phyloP scores from a whole-genome alignment of 2,113 vertebrate genomes.

The Buteo buteo region DNA sequence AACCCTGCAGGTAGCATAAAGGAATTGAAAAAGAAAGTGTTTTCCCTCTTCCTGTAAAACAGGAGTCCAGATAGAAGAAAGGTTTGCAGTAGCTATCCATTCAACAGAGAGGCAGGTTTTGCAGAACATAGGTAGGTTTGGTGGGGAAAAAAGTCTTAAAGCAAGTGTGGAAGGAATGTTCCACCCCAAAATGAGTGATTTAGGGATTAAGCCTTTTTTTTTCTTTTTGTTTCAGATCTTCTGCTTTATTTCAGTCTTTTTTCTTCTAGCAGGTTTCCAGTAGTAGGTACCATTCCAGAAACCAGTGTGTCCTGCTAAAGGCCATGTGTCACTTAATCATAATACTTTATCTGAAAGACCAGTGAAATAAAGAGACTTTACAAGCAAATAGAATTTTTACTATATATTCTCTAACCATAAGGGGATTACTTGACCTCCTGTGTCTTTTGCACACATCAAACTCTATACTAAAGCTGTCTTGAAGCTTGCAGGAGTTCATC shows the following conservation, averaged over 20 bases:
- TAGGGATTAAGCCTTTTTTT: not conserved
- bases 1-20: not conserved
- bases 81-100: not conserved
- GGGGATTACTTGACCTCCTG: constrained; percentile 53
- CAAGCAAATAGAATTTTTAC: constrained; percentile 52
- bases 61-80: not conserved
- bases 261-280: not conserved
- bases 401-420: constrained; percentile 47
- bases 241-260: not conserved
- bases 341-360: constrained; percentile 41
- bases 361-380: constrained; percentile 45
- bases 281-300: not conserved
- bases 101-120: not conserved
- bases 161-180: not conserved
- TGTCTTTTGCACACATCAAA: constrained; percentile 51
- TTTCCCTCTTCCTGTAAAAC: not conserved
- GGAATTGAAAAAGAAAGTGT: not conserved
- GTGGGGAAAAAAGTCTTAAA: not conserved
- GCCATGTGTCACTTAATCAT: constrained; percentile 30
- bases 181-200: not conserved
- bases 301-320: not conserved
- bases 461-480: constrained; percentile 42
- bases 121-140: not conserved
- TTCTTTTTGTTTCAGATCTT: not conserved
- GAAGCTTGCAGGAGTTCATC: constrained; percentile 44